Conservation (phyloP, 2,113 vertebrate genomes). For the Melospiza melodia region DNA sequence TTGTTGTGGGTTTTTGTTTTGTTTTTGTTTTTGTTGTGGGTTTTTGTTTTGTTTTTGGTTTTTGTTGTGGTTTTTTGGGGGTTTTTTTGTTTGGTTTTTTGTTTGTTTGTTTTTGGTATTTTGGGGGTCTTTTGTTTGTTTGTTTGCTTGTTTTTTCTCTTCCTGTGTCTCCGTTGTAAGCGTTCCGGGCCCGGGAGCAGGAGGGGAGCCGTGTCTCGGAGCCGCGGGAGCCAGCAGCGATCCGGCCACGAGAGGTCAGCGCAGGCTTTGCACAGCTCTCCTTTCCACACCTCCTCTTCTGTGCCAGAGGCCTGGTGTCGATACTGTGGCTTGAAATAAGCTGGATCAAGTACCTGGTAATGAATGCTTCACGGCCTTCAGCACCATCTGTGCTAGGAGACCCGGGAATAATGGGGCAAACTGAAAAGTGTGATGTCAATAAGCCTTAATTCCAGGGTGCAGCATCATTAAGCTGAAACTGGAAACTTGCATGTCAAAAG, state of each 20-base stretch:
- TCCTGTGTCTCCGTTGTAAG: too few species aligned
- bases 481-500: not conserved
- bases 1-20: too few species aligned
- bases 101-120: too few species aligned
- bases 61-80: too few species aligned
- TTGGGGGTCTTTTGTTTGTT: too few species aligned
- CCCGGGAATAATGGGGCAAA: not conserved
- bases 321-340: not conserved
- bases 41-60: too few species aligned
- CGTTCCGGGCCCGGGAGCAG: too few species aligned
- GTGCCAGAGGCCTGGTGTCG: not conserved
- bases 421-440: not conserved
- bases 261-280: not conserved
- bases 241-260: not conserved
- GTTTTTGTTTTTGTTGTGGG: too few species aligned
- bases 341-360: not conserved
- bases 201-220: too few species aligned
- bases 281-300: not conserved
- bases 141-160: too few species aligned
- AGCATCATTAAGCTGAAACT: not conserved
- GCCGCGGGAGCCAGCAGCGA: too few species aligned
- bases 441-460: not conserved
- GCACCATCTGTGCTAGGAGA: not conserved
- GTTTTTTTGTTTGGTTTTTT: too few species aligned
- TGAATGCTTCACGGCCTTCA: not conserved